Percentiles rank a stretch among this genome's conserved stretches.
Evolutionary conservation across 2,113 vertebrate genomes (phyloP).

Genomic region (Urocolius indicus): DNA sequence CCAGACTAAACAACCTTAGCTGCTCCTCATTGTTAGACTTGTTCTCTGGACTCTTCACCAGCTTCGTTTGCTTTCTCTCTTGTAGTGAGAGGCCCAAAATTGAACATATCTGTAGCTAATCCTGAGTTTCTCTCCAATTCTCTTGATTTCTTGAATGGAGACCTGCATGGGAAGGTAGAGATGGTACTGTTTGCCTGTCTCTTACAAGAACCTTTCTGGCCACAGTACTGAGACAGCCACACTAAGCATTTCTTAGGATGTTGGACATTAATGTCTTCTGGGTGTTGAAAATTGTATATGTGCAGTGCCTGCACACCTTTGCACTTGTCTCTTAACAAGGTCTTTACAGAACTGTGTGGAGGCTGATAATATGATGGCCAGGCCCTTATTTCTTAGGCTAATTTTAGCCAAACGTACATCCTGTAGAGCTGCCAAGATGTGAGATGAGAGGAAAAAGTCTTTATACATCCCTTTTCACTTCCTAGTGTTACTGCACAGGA

Average conservation of each 20-base stretch:
- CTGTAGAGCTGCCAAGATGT: background rate
- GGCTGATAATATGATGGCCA: background rate
- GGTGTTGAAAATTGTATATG: background rate
- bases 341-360: background rate
- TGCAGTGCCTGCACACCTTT: background rate
- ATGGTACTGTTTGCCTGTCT: background rate
- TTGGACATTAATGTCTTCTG: accelerated
- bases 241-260: background rate
- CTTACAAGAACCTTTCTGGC: background rate
- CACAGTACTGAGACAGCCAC: background rate
- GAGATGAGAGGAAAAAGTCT: background rate
- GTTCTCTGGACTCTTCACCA: no score
- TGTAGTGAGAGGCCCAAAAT: no score
- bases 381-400: background rate
- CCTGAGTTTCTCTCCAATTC: background rate
- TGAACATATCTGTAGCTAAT: background rate
- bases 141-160: background rate
- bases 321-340: background rate
- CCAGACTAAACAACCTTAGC: no score
- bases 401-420: background rate
- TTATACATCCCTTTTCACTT: background rate
- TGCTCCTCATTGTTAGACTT: no score
- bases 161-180: background rate
- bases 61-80: no score
- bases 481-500: background rate